Base-by-base conservation (phyloP, 2,797 vertebrate species). In the Menidia menidia region DNA sequence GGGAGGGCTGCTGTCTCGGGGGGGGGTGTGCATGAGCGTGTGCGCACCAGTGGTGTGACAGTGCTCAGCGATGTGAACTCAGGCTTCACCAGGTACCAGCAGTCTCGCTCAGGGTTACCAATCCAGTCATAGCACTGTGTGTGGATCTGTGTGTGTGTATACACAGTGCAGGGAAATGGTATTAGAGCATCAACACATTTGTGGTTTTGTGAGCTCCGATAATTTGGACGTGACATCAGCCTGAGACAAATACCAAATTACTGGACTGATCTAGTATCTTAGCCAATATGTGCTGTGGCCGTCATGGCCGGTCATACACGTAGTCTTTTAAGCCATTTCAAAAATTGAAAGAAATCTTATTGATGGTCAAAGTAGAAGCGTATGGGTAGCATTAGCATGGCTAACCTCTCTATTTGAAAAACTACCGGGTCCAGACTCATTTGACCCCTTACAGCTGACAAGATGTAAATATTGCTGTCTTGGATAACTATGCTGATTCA, bases 31-130 rank as follows among this genome's bases (percentile, higher is more conserved):
- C 12, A 31, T 35, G 57, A 73, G 80, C 25, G 68, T 75, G 63
- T 68, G 77, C 35, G 51, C 54, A 74, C 68, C 67, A 66, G 77
- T 66, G 61, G 77, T 72, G 80, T 79, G 80, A 81, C 85, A 78
- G 64, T 85, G 78, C 72, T 89, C 87, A 92, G 66, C 59, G 76
- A 87, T 58, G 85, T 91, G 89, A 89, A 90, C 88, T 90, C 74
- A 92, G 77, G 88, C 89, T 87, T 88, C 69, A 85, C 73, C 82
- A 86, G 84, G 88, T 87, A 88, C 85, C 80, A 79, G 80, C 73
- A 84, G 83, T 80, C 58, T 68, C 35, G 69, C 87, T 77, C 19
- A 15, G 77, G 86, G 77, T 60, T 50, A 39, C 69, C 82, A 79
- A 86, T 85, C 81, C 65, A 64, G 62, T 77, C 81, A 67, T 68